phyloP scores from a whole-genome alignment of 1,140 invertebrate genomes.

The Macrobrachium rosenbergii region DNA sequence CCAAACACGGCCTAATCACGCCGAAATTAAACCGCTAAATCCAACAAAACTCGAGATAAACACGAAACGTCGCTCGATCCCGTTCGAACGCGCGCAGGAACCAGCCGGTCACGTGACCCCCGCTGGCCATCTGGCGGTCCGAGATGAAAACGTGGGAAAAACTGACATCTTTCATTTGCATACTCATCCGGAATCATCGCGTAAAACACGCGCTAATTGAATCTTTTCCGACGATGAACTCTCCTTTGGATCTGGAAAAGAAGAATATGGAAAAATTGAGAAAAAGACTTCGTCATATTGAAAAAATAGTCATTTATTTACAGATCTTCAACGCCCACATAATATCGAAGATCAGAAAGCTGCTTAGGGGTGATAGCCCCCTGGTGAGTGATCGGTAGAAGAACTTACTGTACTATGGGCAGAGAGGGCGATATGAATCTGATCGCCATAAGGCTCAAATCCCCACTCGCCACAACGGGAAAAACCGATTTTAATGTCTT shows the following conservation, averaged over 20 bases:
- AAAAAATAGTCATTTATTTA: background rate
- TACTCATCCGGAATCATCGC: background rate
- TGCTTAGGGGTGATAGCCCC: background rate
- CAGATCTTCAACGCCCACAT: too few species aligned
- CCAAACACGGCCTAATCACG: slow-evolving; percentile 51
- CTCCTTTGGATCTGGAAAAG: background rate
- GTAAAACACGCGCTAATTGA: too few species aligned
- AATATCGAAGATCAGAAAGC: too few species aligned
- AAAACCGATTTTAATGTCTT: background rate
- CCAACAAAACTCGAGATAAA: slow-evolving; percentile 57
- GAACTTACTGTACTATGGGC: background rate
- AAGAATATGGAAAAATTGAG: background rate
- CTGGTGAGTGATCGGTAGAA: slow-evolving; percentile 9
- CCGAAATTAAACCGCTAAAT: slow-evolving; percentile 60
- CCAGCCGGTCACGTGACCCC: slow-evolving; percentile 35
- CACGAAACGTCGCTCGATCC: slow-evolving; percentile 35
- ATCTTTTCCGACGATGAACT: too few species aligned
- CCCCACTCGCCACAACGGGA: background rate
- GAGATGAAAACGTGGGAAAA: slow-evolving; percentile 38
- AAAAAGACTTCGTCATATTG: background rate
- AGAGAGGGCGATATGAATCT: background rate
- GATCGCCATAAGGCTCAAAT: background rate
- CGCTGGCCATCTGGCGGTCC: slow-evolving; percentile 41
- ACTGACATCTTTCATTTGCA: background rate
- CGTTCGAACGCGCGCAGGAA: slow-evolving; percentile 35